Percentiles rank a stretch among this genome's conserved stretches.
These are phyloP conservation scores for Protophormia terraenovae DNA, from an alignment of 2,888 invertebrate genomes.

Conservation along the genomic window DNA sequence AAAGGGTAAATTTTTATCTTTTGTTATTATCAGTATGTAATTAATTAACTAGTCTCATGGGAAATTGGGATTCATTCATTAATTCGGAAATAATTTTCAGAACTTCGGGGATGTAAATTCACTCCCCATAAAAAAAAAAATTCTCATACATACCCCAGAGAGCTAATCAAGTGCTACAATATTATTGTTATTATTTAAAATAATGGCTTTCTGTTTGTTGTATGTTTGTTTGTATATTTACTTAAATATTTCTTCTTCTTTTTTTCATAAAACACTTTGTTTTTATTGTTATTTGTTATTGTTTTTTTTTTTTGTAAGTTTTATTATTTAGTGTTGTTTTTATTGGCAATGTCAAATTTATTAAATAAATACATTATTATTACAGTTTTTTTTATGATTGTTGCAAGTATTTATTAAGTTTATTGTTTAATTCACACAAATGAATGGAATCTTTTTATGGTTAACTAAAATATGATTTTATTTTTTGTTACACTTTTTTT, in stretches of 20 bases:
- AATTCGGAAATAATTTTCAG: too few species aligned
- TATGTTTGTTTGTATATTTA: background rate
- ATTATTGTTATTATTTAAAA: constrained; percentile 15
- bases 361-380: constrained; percentile 25
- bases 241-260: constrained; percentile 36
- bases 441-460: background rate
- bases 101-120: too few species aligned
- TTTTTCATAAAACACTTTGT: background rate
- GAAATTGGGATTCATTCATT: too few species aligned
- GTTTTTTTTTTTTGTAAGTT: background rate
- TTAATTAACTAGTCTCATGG: too few species aligned
- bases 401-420: background rate
- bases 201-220: background rate
- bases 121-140: too few species aligned
- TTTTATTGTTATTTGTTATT: background rate
- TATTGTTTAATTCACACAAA: background rate
- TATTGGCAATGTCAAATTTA: constrained; percentile 59
- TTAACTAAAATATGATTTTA: too few species aligned
- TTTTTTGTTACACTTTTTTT: background rate
- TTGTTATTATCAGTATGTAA: too few species aligned
- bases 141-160: background rate
- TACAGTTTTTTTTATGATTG: constrained; percentile 5
- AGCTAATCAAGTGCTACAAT: constrained; percentile 16
- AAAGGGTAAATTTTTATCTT: too few species aligned
- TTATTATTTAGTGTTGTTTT: constrained; percentile 4